Percentiles rank a stretch among this genome's conserved stretches.
phyloP scores from a whole-genome alignment of 2,888 invertebrate genomes.

The Prenolepis imparis region DNA sequence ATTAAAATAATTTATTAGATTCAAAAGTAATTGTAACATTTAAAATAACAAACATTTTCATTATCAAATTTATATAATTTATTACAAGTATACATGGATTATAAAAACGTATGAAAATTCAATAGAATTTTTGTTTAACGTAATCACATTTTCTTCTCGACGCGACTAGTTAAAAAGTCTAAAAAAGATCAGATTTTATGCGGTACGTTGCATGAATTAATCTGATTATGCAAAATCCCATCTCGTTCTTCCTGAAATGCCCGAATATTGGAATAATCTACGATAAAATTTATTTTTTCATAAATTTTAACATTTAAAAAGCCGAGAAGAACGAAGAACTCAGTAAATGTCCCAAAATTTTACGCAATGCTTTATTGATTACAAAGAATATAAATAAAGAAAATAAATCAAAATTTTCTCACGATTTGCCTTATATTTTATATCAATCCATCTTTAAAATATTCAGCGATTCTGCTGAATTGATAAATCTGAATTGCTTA shows the following conservation, averaged over 20 bases:
- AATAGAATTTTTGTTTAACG: constrained; percentile 16
- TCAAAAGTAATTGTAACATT: not conserved
- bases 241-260: not conserved
- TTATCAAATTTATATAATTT: constrained; percentile 6
- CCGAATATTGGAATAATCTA: constrained; percentile 22
- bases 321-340: too few relatives aligned
- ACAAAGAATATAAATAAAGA: not conserved
- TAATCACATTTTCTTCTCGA: constrained; percentile 26
- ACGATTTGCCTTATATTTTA: not conserved
- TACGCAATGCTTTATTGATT: not conserved
- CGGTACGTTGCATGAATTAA: constrained; percentile 33
- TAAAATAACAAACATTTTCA: not conserved
- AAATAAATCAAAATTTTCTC: too few relatives aligned
- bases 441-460: not conserved
- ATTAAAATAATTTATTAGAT: not conserved
- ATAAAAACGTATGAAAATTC: constrained; percentile 17
- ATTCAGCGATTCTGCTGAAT: not conserved
- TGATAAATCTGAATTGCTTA: not conserved
- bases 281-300: constrained; percentile 26
- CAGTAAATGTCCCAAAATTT: constrained; percentile 2
- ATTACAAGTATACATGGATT: not conserved
- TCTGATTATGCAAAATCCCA: constrained; percentile 38
- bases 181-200: constrained; percentile 33
- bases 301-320: constrained; percentile 9
- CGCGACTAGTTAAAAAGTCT: not conserved